Evolutionary conservation across 2,888 invertebrate species (phyloP).

Genomic region (Melanostoma mellinum): DNA sequence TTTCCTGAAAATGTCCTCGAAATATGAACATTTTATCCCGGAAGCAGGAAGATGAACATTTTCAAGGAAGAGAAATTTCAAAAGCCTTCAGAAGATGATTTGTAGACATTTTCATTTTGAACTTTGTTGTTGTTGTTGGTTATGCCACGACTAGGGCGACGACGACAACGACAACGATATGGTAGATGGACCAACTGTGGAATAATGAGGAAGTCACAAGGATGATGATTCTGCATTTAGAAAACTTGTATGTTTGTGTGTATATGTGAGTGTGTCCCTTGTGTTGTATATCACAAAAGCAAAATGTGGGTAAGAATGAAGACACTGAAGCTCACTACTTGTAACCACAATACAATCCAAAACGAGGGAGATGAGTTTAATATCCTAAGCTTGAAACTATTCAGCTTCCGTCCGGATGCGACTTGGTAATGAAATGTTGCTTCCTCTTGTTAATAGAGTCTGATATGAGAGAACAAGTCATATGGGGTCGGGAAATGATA

Average conservation of each 20-base stretch:
- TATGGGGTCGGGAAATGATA: slow-evolving; percentile 61
- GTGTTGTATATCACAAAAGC: slow-evolving; percentile 59
- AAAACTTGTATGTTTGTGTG: slow-evolving; percentile 15
- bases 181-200: slow-evolving; percentile 68
- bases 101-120: slow-evolving; percentile 74
- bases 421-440: slow-evolving; percentile 73
- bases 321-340: slow-evolving; percentile 44
- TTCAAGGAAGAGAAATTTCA: slow-evolving; percentile 81
- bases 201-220: slow-evolving; percentile 73
- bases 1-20: slow-evolving; percentile 82
- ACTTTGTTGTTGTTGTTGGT: slow-evolving; percentile 71
- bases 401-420: slow-evolving; percentile 67
- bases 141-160: slow-evolving; percentile 20
- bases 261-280: slow-evolving; percentile 43
- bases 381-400: slow-evolving; percentile 64
- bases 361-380: slow-evolving; percentile 48
- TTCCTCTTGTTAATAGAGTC: slow-evolving; percentile 70
- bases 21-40: slow-evolving; percentile 82
- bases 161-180: slow-evolving; percentile 34
- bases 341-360: slow-evolving; percentile 62
- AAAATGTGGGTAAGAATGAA: slow-evolving; percentile 62
- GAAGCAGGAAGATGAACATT: slow-evolving; percentile 82
- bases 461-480: slow-evolving; percentile 31
- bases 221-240: slow-evolving; percentile 71
- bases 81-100: slow-evolving; percentile 76